phyloP scores from a whole-genome alignment of 2,888 invertebrate species.

The Baronia brevicornis region DNA sequence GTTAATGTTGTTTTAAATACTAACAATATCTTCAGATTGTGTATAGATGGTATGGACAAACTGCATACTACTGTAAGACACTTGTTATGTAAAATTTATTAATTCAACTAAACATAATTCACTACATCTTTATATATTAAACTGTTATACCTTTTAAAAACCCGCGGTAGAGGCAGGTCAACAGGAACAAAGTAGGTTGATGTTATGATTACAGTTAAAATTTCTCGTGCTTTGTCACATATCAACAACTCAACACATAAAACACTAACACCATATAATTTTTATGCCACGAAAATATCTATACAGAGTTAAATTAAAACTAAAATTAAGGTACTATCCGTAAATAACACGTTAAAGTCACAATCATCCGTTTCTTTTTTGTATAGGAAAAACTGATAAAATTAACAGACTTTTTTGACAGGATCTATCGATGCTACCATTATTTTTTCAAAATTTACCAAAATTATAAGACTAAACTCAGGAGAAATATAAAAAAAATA shows the following conservation, averaged over 20 bases:
- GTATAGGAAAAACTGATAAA: too few relatives aligned
- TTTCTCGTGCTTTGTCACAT: slow-evolving; percentile 41
- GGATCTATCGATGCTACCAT: too few relatives aligned
- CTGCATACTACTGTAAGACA: too few relatives aligned
- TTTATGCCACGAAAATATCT: slow-evolving; percentile 30
- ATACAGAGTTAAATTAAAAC: too few relatives aligned
- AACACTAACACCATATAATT: slow-evolving; percentile 39
- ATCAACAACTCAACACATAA: slow-evolving; percentile 41
- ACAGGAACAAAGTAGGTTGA: slow-evolving; percentile 62
- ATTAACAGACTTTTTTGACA: too few relatives aligned
- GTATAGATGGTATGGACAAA: too few relatives aligned
- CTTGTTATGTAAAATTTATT: slow-evolving; percentile 2
- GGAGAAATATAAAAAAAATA: too few relatives aligned
- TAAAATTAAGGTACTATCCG: too few relatives aligned
- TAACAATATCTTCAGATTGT: too few relatives aligned
- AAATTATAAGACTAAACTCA: too few relatives aligned
- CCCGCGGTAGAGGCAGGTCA: slow-evolving; percentile 55
- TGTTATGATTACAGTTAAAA: slow-evolving; percentile 40
- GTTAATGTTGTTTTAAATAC: too few relatives aligned
- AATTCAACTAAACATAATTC: slow-evolving; percentile 9
- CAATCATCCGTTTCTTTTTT: slow-evolving; percentile 24
- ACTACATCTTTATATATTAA: slow-evolving; percentile 26
- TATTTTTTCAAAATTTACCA: too few relatives aligned
- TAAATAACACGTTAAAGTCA: slow-evolving; percentile 49
- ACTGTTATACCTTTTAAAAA: slow-evolving; percentile 70